These are phyloP conservation scores for Pherbina coryleti DNA, from an alignment of 2,888 invertebrate species.

Conservation along the genomic window DNA sequence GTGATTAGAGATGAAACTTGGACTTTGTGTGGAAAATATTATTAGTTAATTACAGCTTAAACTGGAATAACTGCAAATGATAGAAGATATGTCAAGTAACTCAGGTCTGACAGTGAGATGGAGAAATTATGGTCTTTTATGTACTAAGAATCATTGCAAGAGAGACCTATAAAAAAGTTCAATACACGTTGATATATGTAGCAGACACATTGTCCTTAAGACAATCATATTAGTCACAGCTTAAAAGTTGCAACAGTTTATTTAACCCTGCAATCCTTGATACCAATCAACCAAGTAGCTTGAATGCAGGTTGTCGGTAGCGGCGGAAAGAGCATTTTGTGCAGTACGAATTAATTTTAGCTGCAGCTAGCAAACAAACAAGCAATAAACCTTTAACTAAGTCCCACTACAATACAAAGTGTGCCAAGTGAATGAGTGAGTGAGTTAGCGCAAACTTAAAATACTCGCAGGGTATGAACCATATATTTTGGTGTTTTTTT, in stretches of 20 bases:
- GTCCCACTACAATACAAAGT: slow-evolving; percentile 3
- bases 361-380: slow-evolving; percentile 11
- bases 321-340: background rate
- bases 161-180: no score
- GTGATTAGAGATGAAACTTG: no score
- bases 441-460: background rate
- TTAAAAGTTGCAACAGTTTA: background rate
- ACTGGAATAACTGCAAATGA: no score
- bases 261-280: background rate
- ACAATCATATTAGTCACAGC: no score
- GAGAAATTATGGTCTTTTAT: no score
- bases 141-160: no score
- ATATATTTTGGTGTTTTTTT: slow-evolving; percentile 14
- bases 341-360: slow-evolving; percentile 33
- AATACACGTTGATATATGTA: no score
- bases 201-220: no score
- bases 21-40: no score
- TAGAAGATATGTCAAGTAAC: no score
- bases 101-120: no score
- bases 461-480: background rate
- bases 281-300: background rate
- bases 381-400: background rate
- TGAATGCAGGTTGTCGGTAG: background rate
- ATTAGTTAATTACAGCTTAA: no score
- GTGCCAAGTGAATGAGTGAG: background rate